Evolutionary conservation across 2,888 invertebrate species (phyloP), one percentile per base, ranked within the genome.

Genomic region (Steinernema hermaphroditum): DNA sequence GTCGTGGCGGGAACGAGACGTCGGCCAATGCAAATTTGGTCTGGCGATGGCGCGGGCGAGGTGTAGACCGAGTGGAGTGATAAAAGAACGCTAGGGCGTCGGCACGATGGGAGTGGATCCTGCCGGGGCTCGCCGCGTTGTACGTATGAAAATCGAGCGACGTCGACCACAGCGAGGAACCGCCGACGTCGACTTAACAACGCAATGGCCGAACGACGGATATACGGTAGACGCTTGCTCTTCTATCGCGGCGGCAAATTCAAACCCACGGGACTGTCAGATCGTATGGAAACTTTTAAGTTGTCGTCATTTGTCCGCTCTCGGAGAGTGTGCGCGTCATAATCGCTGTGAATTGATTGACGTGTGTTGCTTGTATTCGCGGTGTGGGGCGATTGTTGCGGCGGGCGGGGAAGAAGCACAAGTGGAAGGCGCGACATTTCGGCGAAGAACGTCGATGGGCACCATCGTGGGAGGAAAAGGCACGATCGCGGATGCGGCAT

Each of bases 201-300:
- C 62, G 32, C 6, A 27, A 1, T 4, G 32, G 54, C 2, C 54
- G 6, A 62, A 29, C 16, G 1, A 32, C 32, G 54, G 54, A 14
- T 62, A 19, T 62, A 62, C 62, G 62, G 62, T 62, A 62, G 6
- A 24, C n/a, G n/a, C n/a, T n/a, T n/a, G n/a, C n/a, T n/a, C n/a
- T n/a, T n/a, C n/a, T n/a, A n/a, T n/a, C n/a, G n/a, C n/a, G n/a
- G n/a, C n/a, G n/a, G n/a, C n/a, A n/a, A n/a, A n/a, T n/a, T n/a
- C n/a, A n/a, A n/a, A n/a, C n/a, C n/a, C n/a, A n/a, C n/a, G n/a
- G n/a, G n/a, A n/a, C n/a, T n/a, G n/a, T n/a, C n/a, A n/a, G n/a
- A n/a, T n/a, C n/a, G n/a, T n/a, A n/a, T n/a, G n/a, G n/a, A n/a
- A n/a, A n/a, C n/a, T n/a, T n/a, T n/a, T n/a, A n/a, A n/a, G n/a